Conservation (phyloP, 2,113 vertebrate genomes). For the Petromus typicus region DNA sequence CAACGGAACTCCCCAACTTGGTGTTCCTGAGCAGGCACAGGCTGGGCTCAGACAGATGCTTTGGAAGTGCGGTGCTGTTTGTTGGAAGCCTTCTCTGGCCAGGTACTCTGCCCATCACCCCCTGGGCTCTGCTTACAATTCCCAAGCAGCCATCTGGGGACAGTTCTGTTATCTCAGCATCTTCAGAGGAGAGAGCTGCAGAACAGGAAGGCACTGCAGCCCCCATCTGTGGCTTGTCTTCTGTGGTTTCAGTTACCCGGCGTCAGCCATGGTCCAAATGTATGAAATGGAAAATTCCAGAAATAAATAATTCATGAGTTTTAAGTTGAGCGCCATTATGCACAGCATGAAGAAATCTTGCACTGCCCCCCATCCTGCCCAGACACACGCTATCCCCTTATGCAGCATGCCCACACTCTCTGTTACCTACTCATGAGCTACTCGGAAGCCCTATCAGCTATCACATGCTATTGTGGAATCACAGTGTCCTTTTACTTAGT, state of each 20-base stretch:
- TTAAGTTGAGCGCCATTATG: neutral
- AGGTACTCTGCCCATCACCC: rapidly evolving
- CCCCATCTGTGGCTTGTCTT: neutral
- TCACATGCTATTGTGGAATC: neutral
- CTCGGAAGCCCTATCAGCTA: neutral
- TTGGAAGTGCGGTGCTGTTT: neutral
- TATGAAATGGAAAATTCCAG: neutral
- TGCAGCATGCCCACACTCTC: neutral
- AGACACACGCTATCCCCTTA: neutral
- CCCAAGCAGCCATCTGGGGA: too few relatives aligned
- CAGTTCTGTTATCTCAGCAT: neutral
- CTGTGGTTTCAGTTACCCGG: neutral
- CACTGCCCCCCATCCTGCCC: neutral
- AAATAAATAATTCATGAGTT: neutral
- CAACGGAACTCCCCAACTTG: neutral
- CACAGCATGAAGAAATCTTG: neutral
- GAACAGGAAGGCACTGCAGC: neutral
- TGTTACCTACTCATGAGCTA: neutral
- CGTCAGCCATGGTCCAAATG: neutral
- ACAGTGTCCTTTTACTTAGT: neutral
- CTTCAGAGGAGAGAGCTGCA: neutral
- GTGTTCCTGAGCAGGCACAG: neutral
- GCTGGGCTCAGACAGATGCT: rapidly evolving
- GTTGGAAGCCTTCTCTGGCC: neutral
- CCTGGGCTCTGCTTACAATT: rapidly evolving